These are phyloP conservation scores for Caenorhabditis brenneri DNA, from an alignment of 1,140 invertebrate genomes.

Conservation along the genomic window DNA sequence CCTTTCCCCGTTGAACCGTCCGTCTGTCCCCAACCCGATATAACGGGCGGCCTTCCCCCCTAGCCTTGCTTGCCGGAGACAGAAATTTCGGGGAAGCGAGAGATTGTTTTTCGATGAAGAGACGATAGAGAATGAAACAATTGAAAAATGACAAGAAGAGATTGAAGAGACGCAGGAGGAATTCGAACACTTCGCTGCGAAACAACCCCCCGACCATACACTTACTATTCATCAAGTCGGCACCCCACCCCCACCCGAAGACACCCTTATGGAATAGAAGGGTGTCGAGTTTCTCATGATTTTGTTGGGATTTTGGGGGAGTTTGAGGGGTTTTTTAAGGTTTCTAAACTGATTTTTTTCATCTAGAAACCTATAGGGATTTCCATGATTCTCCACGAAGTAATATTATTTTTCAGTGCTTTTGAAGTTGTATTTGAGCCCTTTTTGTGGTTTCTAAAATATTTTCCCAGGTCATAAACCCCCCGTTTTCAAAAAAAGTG, in stretches of 20 bases:
- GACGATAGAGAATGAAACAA: background rate
- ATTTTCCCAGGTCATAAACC: too few species aligned
- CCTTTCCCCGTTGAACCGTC: too few species aligned
- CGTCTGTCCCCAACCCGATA: background rate
- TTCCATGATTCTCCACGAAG: too few species aligned
- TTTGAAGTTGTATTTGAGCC: too few species aligned
- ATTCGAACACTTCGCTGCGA: background rate
- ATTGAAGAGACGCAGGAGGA: too few species aligned
- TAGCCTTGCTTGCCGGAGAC: background rate
- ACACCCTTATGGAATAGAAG: too few species aligned
- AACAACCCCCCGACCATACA: constrained; percentile 7
- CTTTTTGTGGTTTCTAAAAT: too few species aligned
- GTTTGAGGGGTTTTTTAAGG: background rate
- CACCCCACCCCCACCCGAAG: background rate
- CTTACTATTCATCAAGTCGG: constrained; percentile 26
- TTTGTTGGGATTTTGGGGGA: background rate
- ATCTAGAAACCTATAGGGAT: too few species aligned
- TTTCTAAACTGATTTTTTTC: background rate
- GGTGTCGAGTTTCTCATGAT: background rate
- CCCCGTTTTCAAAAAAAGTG: too few species aligned
- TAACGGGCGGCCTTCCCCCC: too few species aligned
- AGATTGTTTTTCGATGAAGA: background rate
- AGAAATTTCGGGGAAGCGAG: background rate
- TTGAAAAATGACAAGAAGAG: background rate
- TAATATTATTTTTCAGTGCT: too few species aligned